phyloP scores from a whole-genome alignment of 2,888 invertebrate species.

The Megaustenia siamemsis region DNA sequence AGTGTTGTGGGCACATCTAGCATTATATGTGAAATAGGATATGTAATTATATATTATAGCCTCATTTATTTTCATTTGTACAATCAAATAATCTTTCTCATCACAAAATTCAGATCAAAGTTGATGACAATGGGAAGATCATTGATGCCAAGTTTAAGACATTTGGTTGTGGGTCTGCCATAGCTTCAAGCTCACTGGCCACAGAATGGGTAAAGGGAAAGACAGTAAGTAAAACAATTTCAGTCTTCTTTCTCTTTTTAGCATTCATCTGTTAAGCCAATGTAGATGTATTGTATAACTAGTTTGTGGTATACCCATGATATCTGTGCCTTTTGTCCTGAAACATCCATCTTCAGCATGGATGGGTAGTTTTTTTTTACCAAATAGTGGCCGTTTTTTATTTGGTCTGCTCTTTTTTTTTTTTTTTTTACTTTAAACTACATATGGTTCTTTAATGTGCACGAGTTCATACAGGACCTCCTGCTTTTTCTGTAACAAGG shows the following conservation, averaged over 20 bases:
- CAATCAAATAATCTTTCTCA: not conserved
- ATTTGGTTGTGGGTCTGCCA: slow-evolving; percentile 98
- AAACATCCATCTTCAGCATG: too few species aligned
- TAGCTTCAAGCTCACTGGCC: slow-evolving; percentile 96
- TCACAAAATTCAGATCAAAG: slow-evolving; percentile 84
- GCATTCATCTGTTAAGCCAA: too few species aligned
- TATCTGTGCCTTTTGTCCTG: too few species aligned
- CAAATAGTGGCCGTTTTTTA: not conserved
- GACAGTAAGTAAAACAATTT: slow-evolving; percentile 82
- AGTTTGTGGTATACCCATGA: too few species aligned
- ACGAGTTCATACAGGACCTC: too few species aligned
- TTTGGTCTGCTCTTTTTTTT: not conserved
- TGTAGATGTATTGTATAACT: not conserved
- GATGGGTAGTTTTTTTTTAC: not conserved
- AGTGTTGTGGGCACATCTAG: too few species aligned
- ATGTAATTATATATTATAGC: too few species aligned
- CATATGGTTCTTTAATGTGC: too few species aligned
- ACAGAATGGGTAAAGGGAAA: slow-evolving; percentile 99
- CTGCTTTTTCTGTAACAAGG: too few species aligned
- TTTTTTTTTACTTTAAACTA: too few species aligned
- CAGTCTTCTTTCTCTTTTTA: not conserved
- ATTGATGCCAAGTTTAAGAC: slow-evolving; percentile 99
- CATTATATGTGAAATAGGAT: too few species aligned
- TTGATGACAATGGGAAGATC: slow-evolving; percentile 97
- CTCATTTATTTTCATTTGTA: too few species aligned